phyloP scores from a whole-genome alignment of 2,888 invertebrate genomes.

The Yponomeuta plumbellus region DNA sequence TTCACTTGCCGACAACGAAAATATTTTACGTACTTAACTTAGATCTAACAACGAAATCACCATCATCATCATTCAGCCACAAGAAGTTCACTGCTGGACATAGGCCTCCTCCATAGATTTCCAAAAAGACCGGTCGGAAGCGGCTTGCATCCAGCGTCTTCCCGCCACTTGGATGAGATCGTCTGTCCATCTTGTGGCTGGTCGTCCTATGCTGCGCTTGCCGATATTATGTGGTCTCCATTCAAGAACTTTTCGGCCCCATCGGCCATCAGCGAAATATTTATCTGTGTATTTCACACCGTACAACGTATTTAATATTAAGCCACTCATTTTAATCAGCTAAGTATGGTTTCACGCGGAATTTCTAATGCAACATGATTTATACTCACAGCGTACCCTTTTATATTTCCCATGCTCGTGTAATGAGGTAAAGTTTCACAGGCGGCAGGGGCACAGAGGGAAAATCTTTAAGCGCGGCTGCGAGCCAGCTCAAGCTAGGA shows the following conservation, averaged over 20 bases:
- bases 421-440: constrained; percentile 5
- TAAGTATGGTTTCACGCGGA: not conserved
- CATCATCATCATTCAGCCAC: too few relatives aligned
- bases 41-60: not conserved
- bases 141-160: too few relatives aligned
- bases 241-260: too few relatives aligned
- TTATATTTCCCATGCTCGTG: constrained; percentile 2
- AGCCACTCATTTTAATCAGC: not conserved
- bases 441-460: not conserved
- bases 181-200: too few relatives aligned
- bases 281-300: not conserved
- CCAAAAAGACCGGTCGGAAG: too few relatives aligned
- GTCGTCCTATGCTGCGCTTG: too few relatives aligned
- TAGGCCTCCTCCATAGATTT: too few relatives aligned
- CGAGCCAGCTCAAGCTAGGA: constrained; percentile 5
- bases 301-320: not conserved
- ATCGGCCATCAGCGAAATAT: too few relatives aligned
- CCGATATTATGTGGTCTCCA: too few relatives aligned
- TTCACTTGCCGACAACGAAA: constrained; percentile 49
- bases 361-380: not conserved
- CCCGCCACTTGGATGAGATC: too few relatives aligned
- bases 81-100: too few relatives aligned
- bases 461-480: constrained; percentile 11
- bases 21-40: constrained; percentile 39
- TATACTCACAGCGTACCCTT: not conserved